Conservation (phyloP, 2,888 invertebrate species). For the Calameuta filiformis region DNA sequence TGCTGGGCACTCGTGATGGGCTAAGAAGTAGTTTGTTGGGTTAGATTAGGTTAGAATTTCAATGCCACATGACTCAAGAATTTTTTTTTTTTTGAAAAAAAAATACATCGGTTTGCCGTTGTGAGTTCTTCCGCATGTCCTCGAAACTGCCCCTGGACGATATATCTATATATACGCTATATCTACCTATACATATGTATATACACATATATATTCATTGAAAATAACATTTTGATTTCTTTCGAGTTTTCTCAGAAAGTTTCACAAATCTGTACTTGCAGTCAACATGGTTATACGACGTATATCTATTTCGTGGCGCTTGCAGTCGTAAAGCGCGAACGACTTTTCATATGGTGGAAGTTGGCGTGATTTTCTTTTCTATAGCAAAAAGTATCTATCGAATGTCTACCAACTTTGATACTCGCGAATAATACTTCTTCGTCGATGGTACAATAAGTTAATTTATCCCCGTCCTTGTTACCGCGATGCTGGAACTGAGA, state of each 20-base stretch:
- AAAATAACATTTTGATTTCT: background rate
- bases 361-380: background rate
- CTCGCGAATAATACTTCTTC: background rate
- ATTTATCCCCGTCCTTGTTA: background rate
- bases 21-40: no score
- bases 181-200: background rate
- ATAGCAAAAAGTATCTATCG: background rate
- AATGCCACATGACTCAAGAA: no score
- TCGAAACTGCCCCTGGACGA: no score
- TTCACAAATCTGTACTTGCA: background rate
- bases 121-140: no score
- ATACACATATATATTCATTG: background rate
- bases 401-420: background rate
- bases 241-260: background rate
- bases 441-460: background rate
- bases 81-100: no score
- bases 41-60: no score
- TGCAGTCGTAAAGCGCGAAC: background rate
- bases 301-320: background rate
- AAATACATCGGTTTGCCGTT: no score
- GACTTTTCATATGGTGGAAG: background rate
- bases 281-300: background rate
- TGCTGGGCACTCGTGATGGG: no score
- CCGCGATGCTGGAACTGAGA: background rate
- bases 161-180: conserved; percentile 5